Percentiles rank a stretch among this genome's conserved stretches.
Evolutionary conservation across 2,797 vertebrate genomes (phyloP).

Genomic region (Sebastes variabilis): DNA sequence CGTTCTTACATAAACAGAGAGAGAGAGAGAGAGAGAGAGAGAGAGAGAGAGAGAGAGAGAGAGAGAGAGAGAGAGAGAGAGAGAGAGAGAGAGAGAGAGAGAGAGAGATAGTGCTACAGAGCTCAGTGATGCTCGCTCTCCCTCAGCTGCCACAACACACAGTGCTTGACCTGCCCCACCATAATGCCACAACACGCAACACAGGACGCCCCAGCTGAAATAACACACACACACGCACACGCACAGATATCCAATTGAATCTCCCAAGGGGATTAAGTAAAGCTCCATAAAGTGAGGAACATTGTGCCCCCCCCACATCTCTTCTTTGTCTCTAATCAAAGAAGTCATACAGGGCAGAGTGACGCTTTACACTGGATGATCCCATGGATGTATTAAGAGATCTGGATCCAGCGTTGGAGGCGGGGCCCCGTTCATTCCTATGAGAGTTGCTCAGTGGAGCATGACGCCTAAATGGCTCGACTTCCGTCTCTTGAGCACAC

Average conservation of each 20-base stretch:
- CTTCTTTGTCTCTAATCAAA: constrained; percentile 43
- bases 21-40: background rate
- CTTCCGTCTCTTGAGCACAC: too few relatives aligned
- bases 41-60: background rate
- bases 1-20: constrained; percentile 62
- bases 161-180: constrained; percentile 55
- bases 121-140: constrained; percentile 45
- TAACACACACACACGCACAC: constrained; percentile 20
- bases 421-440: too few relatives aligned
- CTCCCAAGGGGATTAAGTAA: constrained; percentile 61
- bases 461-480: too few relatives aligned
- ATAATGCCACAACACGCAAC: constrained; percentile 41
- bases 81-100: constrained; percentile 6
- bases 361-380: constrained; percentile 35
- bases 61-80: background rate
- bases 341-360: constrained; percentile 13
- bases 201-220: constrained; percentile 25
- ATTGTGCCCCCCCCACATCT: background rate
- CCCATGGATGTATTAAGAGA: background rate
- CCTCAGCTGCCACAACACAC: constrained; percentile 14
- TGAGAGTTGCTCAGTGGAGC: too few relatives aligned
- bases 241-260: constrained; percentile 46
- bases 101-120: background rate
- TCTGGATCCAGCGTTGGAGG: too few relatives aligned
- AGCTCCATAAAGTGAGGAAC: constrained; percentile 52